phyloP scores from a whole-genome alignment of 2,888 invertebrate genomes.

The Hemaris fuciformis region DNA sequence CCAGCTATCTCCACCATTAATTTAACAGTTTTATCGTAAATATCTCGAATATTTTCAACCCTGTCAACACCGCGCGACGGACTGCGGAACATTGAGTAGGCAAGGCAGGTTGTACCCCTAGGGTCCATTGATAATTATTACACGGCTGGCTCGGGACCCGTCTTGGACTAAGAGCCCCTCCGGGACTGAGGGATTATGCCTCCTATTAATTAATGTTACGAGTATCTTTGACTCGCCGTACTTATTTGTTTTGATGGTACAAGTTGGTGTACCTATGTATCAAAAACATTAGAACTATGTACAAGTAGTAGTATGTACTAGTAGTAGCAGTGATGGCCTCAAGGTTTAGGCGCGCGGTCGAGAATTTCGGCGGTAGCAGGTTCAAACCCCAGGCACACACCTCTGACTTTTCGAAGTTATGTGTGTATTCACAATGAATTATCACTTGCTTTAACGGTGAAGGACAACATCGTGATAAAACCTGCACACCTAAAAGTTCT shows the following conservation, averaged over 20 bases:
- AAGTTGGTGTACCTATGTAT: neutral
- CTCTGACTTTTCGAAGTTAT: too few relatives aligned
- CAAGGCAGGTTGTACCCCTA: constrained; percentile 47
- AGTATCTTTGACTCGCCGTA: constrained; percentile 55
- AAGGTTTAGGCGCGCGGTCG: too few relatives aligned
- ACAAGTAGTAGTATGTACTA: too few relatives aligned
- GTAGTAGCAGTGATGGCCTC: too few relatives aligned
- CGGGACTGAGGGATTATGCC: constrained; percentile 52
- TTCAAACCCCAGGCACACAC: too few relatives aligned
- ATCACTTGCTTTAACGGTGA: too few relatives aligned
- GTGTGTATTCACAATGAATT: too few relatives aligned
- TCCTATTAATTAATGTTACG: constrained; percentile 65
- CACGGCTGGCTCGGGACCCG: constrained; percentile 49
- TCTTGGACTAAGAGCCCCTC: constrained; percentile 55
- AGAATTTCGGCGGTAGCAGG: too few relatives aligned
- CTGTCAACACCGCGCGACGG: neutral
- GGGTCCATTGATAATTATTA: constrained; percentile 81
- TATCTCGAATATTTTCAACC: neutral
- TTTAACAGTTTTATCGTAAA: neutral
- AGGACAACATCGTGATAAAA: too few relatives aligned
- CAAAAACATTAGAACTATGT: neutral
- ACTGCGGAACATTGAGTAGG: constrained; percentile 18
- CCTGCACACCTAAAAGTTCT: too few relatives aligned
- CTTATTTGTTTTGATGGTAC: constrained; percentile 42
- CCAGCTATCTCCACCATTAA: too few relatives aligned